Evolutionary conservation across 53 echinoderm and acorn worm genomes (phyloP), one percentile per base, ranked within the genome.

Genomic region (Holothuria scabra): DNA sequence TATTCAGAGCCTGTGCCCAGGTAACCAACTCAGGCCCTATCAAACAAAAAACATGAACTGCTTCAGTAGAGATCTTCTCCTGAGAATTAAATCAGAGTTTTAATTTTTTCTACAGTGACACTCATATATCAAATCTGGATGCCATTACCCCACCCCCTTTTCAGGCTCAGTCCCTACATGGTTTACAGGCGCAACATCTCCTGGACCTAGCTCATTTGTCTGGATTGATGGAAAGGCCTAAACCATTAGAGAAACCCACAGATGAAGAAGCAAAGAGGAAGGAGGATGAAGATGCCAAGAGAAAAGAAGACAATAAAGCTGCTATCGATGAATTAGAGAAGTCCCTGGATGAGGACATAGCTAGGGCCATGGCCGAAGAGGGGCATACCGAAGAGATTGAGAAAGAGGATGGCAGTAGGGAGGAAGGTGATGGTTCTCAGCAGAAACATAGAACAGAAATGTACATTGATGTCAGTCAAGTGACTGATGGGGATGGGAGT

Each of bases 341-440:
- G 82, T 94, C 94, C 0, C 80, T 97, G 62, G 97, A 97, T 94
- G 92, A 80, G 30, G 97, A 97, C n/a, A 97, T 97, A 57, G 97
- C 97, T 4, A 88, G 84, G 52, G 99, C 99, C 1, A 94, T 99
- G 89, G 88, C 91, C 38, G 94, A 92, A 21, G 99, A 94, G 4
- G 28, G 46, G 2, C 49, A 22, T 13, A 14, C 5, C 12, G 76
- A 21, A 56, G 44, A 20, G 5, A 19, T 20, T 14, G 76, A 63
- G 63, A 25, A 20, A 23, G 25, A 28, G 6, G 63, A 63, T 19
- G 76, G 52, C 16, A 56, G 12, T 25, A 46, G 46, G 14, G 58
- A 76, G 57, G 30, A 30, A 9, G 18, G 28, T 26, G 56, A 29
- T 28, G 57, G 5, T 2, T 31, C 26, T 8, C 48, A 30, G 20